Evolutionary conservation across 2,113 vertebrate species (phyloP).

Genomic region (Chlamydotis undulata): DNA sequence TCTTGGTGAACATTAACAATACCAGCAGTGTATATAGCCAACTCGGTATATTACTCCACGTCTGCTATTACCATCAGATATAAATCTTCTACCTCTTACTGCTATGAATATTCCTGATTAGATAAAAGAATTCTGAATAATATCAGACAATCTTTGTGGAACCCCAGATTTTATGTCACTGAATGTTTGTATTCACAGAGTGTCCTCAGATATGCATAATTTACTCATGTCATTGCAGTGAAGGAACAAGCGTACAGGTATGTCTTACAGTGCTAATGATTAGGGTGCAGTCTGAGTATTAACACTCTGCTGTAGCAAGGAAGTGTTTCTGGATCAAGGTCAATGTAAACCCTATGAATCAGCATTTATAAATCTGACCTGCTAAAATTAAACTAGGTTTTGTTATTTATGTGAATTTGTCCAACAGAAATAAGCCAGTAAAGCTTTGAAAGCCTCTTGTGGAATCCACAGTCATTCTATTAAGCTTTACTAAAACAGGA

Average conservation of each 20-base stretch:
- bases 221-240: background rate
- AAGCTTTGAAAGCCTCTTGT: background rate
- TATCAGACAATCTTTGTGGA: background rate
- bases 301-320: background rate
- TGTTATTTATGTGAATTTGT: background rate
- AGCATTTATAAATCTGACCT: background rate
- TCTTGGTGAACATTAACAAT: background rate
- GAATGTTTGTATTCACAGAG: background rate
- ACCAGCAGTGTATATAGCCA: background rate
- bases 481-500: background rate
- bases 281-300: background rate
- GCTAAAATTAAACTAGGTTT: background rate
- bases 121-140: background rate
- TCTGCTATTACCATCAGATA: background rate
- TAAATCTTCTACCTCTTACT: background rate
- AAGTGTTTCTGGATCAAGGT: background rate
- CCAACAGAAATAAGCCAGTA: background rate
- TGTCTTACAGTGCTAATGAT: background rate
- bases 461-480: background rate
- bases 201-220: background rate
- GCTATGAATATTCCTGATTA: background rate
- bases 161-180: background rate
- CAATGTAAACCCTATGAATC: background rate
- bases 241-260: background rate
- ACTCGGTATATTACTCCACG: background rate